These are phyloP conservation scores for Mastomys natalensis DNA, from an alignment of 2,113 vertebrate genomes.

Conservation along the genomic window DNA sequence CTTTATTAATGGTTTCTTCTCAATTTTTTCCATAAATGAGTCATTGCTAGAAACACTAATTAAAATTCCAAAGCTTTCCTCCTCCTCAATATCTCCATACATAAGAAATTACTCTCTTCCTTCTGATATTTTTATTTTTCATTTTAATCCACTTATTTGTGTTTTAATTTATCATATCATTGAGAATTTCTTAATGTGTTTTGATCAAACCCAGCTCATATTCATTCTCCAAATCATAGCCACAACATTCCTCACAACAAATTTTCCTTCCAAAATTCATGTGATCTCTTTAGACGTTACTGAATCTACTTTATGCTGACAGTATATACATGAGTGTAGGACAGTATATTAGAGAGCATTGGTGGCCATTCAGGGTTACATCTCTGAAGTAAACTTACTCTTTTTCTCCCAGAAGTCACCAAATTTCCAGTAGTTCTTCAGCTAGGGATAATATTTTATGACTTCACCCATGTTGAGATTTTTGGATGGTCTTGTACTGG, in stretches of 20 bases:
- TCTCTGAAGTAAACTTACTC: not conserved
- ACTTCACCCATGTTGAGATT: not conserved
- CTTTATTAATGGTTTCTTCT: not conserved
- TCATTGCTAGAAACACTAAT: not conserved
- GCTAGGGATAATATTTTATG: not conserved
- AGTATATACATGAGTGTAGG: not conserved
- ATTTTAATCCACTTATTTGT: not conserved
- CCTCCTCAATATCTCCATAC: not conserved
- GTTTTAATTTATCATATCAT: not conserved
- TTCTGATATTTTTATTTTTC: not conserved
- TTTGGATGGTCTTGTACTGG: not conserved
- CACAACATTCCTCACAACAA: not conserved
- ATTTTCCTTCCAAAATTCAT: not conserved
- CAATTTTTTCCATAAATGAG: not conserved
- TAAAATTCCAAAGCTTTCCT: not conserved
- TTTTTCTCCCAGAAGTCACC: not conserved
- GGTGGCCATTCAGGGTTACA: not conserved
- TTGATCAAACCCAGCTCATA: not conserved
- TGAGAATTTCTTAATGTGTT: not conserved
- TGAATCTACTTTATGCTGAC: not conserved
- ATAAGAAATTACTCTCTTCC: too few relatives aligned
- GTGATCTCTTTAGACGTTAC: not conserved
- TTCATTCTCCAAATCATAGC: not conserved
- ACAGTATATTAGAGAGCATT: not conserved
- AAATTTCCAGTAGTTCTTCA: not conserved